phyloP scores from a whole-genome alignment of 2,888 invertebrate genomes.

The Catocala nupta region DNA sequence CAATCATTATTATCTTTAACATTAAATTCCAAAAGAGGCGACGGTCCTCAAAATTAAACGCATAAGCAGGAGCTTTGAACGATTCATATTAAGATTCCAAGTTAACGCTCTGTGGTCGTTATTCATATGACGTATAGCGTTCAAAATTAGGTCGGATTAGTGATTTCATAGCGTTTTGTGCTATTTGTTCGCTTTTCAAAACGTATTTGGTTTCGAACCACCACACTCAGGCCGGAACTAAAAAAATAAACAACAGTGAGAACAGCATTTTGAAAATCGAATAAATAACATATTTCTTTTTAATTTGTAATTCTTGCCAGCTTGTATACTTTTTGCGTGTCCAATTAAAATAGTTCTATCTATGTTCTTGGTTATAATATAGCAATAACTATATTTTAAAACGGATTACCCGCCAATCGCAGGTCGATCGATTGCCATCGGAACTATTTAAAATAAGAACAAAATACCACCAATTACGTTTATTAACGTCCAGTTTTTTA shows the following conservation, averaged over 20 bases:
- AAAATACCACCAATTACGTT: conserved; percentile 27
- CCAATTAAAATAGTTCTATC: conserved; percentile 22
- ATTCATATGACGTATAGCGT: conserved; percentile 72
- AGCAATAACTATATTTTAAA: neutral
- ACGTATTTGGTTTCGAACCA: conserved; percentile 62
- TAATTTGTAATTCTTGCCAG: conserved; percentile 6
- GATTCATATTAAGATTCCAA: conserved; percentile 62
- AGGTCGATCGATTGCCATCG: conserved; percentile 21
- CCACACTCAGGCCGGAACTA: conserved; percentile 51
- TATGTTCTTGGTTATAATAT: conserved; percentile 5
- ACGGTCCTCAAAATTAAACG: conserved; percentile 51
- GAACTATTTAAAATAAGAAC: conserved; percentile 22
- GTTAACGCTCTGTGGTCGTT: conserved; percentile 64
- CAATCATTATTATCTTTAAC: no score
- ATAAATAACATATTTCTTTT: conserved; percentile 8
- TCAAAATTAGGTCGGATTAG: conserved; percentile 79
- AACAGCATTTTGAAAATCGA: conserved; percentile 18
- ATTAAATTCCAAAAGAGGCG: conserved; percentile 44
- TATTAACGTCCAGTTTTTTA: conserved; percentile 10
- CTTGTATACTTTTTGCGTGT: conserved; percentile 14
- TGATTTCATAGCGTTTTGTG: conserved; percentile 72
- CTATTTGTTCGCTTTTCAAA: conserved; percentile 45
- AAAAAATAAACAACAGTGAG: conserved; percentile 49
- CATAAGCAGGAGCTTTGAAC: conserved; percentile 47
- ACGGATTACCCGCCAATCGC: no score